Evolutionary conservation across 2,113 vertebrate species (phyloP).

Genomic region (Sapayoa aenigma): DNA sequence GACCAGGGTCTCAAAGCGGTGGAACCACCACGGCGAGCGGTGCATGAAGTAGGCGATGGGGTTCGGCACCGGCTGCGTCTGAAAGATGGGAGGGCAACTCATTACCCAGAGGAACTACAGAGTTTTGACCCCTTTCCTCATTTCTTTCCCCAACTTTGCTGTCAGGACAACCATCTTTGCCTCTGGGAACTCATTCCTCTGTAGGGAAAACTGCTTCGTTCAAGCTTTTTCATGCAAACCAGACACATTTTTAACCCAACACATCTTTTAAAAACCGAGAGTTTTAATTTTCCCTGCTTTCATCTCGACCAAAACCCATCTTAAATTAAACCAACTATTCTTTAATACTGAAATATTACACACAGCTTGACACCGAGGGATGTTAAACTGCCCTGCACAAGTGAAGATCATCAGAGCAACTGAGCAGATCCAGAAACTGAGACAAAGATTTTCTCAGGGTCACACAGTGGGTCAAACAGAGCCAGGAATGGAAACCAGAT

Average conservation of each 20-base stretch:
- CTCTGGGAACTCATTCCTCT: not conserved
- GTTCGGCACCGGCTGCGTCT: constrained; percentile 95
- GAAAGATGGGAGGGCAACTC: not conserved
- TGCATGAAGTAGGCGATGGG: constrained; percentile 92
- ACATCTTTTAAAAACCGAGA: not conserved
- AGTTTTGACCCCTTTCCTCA: not conserved
- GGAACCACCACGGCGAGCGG: constrained; percentile 86
- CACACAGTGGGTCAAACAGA: not conserved
- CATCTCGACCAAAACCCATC: not conserved
- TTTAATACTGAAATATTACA: not conserved
- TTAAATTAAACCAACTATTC: not conserved
- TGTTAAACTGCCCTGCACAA: not conserved
- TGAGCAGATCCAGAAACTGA: not conserved
- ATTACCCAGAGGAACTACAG: accelerated
- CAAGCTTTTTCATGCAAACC: not conserved
- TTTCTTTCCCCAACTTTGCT: not conserved
- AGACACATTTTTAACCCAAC: not conserved
- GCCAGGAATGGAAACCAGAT: constrained; percentile 56
- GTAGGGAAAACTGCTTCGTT: not conserved
- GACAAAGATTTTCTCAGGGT: not conserved
- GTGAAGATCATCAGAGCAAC: not conserved
- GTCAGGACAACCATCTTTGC: not conserved
- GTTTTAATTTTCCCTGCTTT: not conserved
- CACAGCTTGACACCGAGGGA: accelerated
- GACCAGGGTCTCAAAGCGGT: constrained; percentile 82